These are phyloP conservation scores for Paradisaea rubra DNA, from an alignment of 2,113 vertebrate species.

Conservation along the genomic window DNA sequence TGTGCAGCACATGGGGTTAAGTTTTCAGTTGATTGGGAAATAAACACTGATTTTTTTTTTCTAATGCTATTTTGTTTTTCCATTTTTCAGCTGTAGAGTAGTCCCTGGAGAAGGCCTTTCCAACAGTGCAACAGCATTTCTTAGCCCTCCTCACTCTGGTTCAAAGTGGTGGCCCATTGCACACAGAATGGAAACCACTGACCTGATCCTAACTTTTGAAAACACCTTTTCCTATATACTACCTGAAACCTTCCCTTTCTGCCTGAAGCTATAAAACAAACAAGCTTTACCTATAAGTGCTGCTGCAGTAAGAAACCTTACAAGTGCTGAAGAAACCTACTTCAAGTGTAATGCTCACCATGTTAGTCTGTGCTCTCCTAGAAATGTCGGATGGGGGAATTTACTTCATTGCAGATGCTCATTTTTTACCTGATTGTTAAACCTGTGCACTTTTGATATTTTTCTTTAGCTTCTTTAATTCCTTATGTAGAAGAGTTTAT, in stretches of 20 bases:
- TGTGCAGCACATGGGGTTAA: background rate
- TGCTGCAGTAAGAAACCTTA: slow-evolving; percentile 80
- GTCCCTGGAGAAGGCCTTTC: slow-evolving; percentile 77
- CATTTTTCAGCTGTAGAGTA: slow-evolving; percentile 89
- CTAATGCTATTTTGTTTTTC: slow-evolving; percentile 80
- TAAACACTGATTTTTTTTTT: background rate
- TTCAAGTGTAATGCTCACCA: slow-evolving; percentile 40
- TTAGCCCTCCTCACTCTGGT: slow-evolving; percentile 56
- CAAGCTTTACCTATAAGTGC: slow-evolving; percentile 69
- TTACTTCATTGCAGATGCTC: slow-evolving; percentile 60
- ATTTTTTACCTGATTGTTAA: slow-evolving; percentile 71
- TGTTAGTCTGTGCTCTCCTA: slow-evolving; percentile 49
- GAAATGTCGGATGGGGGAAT: slow-evolving; percentile 23
- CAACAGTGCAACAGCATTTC: slow-evolving; percentile 73
- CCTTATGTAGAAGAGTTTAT: slow-evolving; percentile 74
- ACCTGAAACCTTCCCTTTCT: slow-evolving; percentile 55
- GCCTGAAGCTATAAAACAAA: slow-evolving; percentile 53
- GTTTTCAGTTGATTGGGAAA: slow-evolving; percentile 22
- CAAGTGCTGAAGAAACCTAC: slow-evolving; percentile 74
- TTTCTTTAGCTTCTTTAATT: slow-evolving; percentile 75
- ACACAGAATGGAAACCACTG: slow-evolving; percentile 76
- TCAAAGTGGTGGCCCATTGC: slow-evolving; percentile 65
- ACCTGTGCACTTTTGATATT: slow-evolving; percentile 93
- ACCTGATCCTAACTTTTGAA: slow-evolving; percentile 31
- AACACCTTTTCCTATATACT: slow-evolving; percentile 45